Evolutionary conservation across 2,797 vertebrate genomes (phyloP), one percentile per base, ranked within the genome.

Genomic region (Prunella strophiata): DNA sequence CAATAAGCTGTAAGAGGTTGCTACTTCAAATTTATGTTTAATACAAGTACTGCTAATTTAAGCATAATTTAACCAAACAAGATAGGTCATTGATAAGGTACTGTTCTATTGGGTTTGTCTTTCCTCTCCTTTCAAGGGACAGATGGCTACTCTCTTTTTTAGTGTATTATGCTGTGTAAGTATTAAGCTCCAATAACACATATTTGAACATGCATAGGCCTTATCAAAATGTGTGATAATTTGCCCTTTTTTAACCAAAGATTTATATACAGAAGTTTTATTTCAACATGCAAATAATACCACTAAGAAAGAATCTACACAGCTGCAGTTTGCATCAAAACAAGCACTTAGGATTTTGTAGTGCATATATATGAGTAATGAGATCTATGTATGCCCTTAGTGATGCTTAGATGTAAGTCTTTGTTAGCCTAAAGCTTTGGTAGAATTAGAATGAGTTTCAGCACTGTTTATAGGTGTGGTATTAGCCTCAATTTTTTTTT

Each of bases 51-150:
- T 79, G 13, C 17, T 65, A 50, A 68, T 72, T 78, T 52, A 75
- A 72, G 5, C 3, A 81, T 77, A 61, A 75, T 59, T 48, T 59
- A 65, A 17, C 7, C 6, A 58, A 72, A 58, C 3, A 2, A 34
- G 9, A 3, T 6, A 72, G 20, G 20, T 34, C 16, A 62, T 10
- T 62, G 42, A 17, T 58, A 11, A 67, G 20, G 8, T 66, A 13
- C 29, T 57, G 5, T 61, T 83, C 17, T 43, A 0, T 57, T n/a
- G 1, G 10, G 3, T 42, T 43, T 29, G 7, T 51, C 32, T 42
- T 70, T 62, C 32, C 19, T 57, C 10, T 61, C 9, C 51, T 73
- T 76, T 66, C 47, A 62, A 21, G n/a, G 16, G 4, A 12, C 26
- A 54, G 10, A 15, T 80, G 36, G 9, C 26, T 68, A 14, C 4